Percentiles rank a stretch among this genome's conserved stretches.
Conservation (phyloP, 2,888 invertebrate genomes). For the Lycaena phlaeas region DNA sequence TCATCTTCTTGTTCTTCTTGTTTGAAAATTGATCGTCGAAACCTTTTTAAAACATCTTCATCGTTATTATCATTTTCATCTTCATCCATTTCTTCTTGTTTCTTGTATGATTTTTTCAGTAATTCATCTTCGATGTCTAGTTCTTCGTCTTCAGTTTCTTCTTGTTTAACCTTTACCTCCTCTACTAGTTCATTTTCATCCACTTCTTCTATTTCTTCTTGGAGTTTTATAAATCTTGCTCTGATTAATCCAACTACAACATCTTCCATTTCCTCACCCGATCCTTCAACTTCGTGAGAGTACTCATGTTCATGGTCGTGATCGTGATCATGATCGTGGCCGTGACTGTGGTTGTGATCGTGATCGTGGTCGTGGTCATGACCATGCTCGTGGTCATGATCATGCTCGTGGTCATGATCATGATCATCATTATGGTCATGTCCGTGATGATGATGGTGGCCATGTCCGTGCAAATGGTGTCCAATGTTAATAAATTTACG, state of each 20-base stretch:
- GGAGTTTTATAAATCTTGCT: conserved; percentile 1
- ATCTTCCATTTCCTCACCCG: conserved; percentile 14
- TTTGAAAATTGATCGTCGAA: conserved; percentile 11
- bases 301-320: not conserved
- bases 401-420: conserved; percentile 10
- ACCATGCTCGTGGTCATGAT: conserved; percentile 1
- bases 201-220: conserved; percentile 10
- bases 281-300: conserved; percentile 21
- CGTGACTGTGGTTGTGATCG: not conserved
- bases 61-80: conserved; percentile 9
- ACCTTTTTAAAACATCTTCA: conserved; percentile 8
- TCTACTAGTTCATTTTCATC: conserved; percentile 18
- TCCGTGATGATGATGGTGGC: conserved; percentile 14
- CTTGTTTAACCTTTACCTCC: conserved; percentile 20
- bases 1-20: conserved; percentile 12
- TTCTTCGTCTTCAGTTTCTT: conserved; percentile 13
- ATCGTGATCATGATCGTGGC: not conserved
- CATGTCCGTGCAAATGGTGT: conserved; percentile 9
- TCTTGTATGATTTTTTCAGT: not conserved
- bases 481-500: too few relatives aligned
- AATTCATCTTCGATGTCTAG: conserved; percentile 15
- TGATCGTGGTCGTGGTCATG: not conserved
- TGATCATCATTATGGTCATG: conserved; percentile 13
- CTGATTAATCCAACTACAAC: conserved; percentile 9
- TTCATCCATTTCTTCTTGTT: not conserved